Percentiles rank a stretch among this genome's conserved stretches.
Conservation (phyloP, 2,888 invertebrate genomes). For the Lingula anatina region DNA sequence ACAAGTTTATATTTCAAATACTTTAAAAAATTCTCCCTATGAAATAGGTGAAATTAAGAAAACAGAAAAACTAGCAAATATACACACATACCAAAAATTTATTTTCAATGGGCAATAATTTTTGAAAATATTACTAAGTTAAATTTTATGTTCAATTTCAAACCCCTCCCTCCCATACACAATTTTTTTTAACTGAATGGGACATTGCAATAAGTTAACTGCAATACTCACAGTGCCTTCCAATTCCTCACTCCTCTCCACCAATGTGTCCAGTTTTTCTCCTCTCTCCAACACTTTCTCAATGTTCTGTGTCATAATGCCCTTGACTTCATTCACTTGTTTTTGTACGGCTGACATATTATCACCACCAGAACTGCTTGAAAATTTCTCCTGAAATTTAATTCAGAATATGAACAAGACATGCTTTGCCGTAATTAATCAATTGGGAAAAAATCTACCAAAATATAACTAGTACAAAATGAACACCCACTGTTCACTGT, state of each 20-base stretch:
- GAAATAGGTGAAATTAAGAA: too few relatives aligned
- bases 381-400: constrained; percentile 28
- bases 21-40: too few relatives aligned
- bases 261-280: constrained; percentile 48
- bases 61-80: too few relatives aligned
- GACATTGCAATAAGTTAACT: not conserved
- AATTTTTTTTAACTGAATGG: not conserved
- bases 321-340: constrained; percentile 51
- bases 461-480: too few relatives aligned
- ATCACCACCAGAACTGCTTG: constrained; percentile 23
- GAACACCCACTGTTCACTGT: too few relatives aligned
- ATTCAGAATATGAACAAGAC: not conserved
- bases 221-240: constrained; percentile 39
- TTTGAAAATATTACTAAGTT: too few relatives aligned
- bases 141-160: too few relatives aligned
- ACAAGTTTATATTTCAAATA: too few relatives aligned
- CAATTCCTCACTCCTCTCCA: constrained; percentile 48
- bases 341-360: constrained; percentile 25
- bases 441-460: too few relatives aligned
- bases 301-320: constrained; percentile 51
- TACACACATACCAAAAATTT: too few relatives aligned
- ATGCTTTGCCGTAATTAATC: not conserved
- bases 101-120: too few relatives aligned
- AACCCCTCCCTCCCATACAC: too few relatives aligned
- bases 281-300: constrained; percentile 49